Evolutionary conservation across 1,140 invertebrate genomes (phyloP).

Genomic region (Holotrichia oblita): DNA sequence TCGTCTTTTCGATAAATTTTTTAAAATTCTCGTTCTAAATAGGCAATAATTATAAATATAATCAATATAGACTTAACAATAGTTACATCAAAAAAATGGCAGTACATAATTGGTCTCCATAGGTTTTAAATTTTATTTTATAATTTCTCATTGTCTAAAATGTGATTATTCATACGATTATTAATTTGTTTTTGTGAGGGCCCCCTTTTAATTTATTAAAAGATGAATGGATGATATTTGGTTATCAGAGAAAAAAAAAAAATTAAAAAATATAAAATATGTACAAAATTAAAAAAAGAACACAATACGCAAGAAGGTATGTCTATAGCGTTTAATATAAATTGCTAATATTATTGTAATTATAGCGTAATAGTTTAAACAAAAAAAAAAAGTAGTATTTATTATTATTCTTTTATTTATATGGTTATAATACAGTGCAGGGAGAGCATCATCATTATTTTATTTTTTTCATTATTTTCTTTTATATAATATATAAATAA

Average conservation of each 20-base stretch:
- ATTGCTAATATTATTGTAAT: no score
- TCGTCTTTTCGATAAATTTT: not conserved
- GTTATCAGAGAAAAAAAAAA: no score
- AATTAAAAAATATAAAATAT: no score
- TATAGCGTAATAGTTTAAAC: not conserved
- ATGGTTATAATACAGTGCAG: constrained; percentile 58
- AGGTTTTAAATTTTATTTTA: no score
- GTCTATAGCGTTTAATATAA: no score
- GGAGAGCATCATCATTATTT: constrained; percentile 20
- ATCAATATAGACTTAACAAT: constrained; percentile 25
- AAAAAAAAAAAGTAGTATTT: not conserved
- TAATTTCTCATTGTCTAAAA: not conserved
- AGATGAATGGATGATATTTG: no score
- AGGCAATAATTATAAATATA: constrained; percentile 3
- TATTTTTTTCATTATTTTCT: not conserved
- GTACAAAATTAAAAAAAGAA: no score
- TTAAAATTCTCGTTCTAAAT: not conserved
- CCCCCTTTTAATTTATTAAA: no score
- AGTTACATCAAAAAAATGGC: constrained; percentile 50
- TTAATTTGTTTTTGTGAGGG: no score
- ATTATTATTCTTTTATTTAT: constrained; percentile 55
- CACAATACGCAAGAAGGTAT: no score
- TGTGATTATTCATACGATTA: not conserved
- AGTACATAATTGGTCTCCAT: constrained; percentile 54
- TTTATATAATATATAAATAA: constrained; percentile 42